Percentiles rank a stretch among this genome's conserved stretches.
Conservation (phyloP, 2,113 vertebrate species). For the Todiramphus chloris region DNA sequence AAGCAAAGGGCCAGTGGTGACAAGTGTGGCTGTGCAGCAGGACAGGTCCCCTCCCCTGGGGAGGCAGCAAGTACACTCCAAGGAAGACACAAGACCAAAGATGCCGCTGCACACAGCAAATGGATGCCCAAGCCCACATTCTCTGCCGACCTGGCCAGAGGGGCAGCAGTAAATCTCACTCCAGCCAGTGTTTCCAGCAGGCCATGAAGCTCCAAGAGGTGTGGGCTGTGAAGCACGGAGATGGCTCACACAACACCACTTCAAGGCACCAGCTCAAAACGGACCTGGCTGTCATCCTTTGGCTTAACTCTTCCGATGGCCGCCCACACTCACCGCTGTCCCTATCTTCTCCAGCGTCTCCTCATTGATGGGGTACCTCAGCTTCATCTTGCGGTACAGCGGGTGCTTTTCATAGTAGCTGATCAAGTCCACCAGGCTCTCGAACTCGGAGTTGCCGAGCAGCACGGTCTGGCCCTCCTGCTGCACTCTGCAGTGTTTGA, state of each 20-base stretch:
- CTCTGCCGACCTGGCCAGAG: neutral
- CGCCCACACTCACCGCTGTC: slow-evolving; percentile 84
- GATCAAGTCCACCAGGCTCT: slow-evolving; percentile 95
- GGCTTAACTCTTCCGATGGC: neutral
- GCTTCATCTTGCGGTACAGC: slow-evolving; percentile 97
- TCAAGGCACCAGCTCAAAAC: neutral
- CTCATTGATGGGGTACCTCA: slow-evolving; percentile 97
- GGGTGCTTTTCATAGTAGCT: slow-evolving; percentile 97
- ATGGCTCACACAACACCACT: neutral
- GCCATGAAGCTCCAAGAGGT: neutral
- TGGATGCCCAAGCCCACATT: neutral
- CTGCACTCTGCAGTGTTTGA: slow-evolving; percentile 97
- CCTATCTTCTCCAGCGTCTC: slow-evolving; percentile 98
- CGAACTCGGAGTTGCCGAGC: slow-evolving; percentile 95
- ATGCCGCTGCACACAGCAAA: neutral
- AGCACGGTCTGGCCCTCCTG: slow-evolving; percentile 94
- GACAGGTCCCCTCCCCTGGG: neutral
- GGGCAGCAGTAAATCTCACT: neutral
- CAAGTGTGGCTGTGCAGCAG: neutral
- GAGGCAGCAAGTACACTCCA: neutral
- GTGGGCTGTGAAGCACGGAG: neutral
- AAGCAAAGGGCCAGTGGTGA: neutral
- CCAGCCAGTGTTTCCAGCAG: neutral
- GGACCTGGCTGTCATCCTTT: accelerated
- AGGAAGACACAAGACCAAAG: neutral